Base-by-base conservation (phyloP, 1,140 invertebrate species). In the Zaprionus tsacasi region DNA sequence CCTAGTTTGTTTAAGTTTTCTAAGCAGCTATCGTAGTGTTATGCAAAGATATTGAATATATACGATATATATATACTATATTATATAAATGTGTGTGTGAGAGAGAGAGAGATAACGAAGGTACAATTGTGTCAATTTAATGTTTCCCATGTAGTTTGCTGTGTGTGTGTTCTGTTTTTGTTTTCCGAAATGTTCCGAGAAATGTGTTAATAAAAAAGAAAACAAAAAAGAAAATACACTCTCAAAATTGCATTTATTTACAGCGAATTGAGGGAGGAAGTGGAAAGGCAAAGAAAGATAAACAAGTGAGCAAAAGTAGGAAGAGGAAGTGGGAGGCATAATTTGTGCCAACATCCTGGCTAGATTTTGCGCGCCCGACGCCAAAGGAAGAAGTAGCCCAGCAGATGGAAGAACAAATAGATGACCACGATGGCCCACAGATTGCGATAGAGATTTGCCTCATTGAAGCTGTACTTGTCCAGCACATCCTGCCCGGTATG, bases 401-500 rank as follows among this genome's bases (percentile, higher is more conserved):
- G 81, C 0, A 95, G 48, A 89, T 97, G 96, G 92, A 97, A 97
- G 27, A 92, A 68, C 6, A 95, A 71, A 82, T 96, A 96, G 6
- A 97, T 91, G 0, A 94, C 81, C 13, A 95, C 43, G 92, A 97
- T 95, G 1, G 94, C 94, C 25, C 94, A 81, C 13, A 97, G 93
- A 88, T 97, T 95, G 5, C 92, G 90, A 90, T 93, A 94, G 40
- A 97, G 94, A 90, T 96, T 94, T n/a, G 91, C 86, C 48, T 93
- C 93, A 0, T 93, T 92, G 91, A 97, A 97, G 91, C 96, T 95
- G 81, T 96, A 96, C 55, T 94, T 94, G 33, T 95, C 93, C 15
- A 97, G 91, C 0, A 97, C 96, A 90, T 96, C 94, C 15, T 93
- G 86, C 0, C 96, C 97, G 3, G 95, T 94, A 54, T 93, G 94